Base-by-base conservation (phyloP, 2,113 vertebrate species). In the Eleginops maclovinus region DNA sequence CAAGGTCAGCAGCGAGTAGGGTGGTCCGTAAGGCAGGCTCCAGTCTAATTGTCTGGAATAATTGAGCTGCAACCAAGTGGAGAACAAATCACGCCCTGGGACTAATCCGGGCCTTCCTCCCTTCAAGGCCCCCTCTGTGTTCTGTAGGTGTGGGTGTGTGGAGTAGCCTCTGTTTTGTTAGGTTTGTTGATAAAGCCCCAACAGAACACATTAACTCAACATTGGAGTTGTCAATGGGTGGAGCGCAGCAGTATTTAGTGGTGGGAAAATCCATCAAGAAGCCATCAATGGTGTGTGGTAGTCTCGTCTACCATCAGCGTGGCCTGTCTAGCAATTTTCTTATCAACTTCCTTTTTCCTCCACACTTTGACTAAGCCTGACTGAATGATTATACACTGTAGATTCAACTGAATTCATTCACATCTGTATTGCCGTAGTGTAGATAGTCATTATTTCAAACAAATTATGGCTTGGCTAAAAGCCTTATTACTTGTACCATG, bases 21-120 rank as follows among this genome's bases (percentile, higher is more conserved):
- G 93, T 93, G 93, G 93, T 92, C 92, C 69, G 22, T 16, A 64
- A 77, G 72, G 85, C 86, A 72, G 88, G 66, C 88, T 91, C 89
- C 86, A 86, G 86, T 85, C 88, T 93, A 92, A 93, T 94, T 92
- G 91, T 91, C 88, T 90, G 91, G 87, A 93, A 93, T 93, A 91
- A 92, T 92, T 92, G 90, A 89, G 86, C 87, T 88, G 84, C 92
- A 89, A 87, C 87, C 88, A 76, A 89, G 90, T 89, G 87, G 77
- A 92, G 91, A 89, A 85, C 75, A 86, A 90, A 89, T 92, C 85
- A 86, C 83, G 65, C 90, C 90, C 84, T 87, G 86, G 87, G 90
- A 85, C 88, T 91, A 91, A 91, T 91, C 86, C 76, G 70, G 84
- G 69, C 84, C 72, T 90, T 85, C 85, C 86, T 85, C 76, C 72